Evolutionary conservation across 1,140 invertebrate species (phyloP).

Genomic region (Dreissena rostriformis): DNA sequence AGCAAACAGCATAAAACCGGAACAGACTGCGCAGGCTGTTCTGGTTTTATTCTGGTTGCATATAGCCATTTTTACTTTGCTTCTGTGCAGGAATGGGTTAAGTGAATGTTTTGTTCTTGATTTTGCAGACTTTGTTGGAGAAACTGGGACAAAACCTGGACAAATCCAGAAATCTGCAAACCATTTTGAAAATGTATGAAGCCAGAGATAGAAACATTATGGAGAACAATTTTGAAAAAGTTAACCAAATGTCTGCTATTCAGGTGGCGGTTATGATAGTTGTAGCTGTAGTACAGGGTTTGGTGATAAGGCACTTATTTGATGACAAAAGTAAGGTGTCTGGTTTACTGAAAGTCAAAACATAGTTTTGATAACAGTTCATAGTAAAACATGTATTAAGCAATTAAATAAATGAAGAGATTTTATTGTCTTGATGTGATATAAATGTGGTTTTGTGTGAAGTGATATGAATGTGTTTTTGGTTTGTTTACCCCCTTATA

Average conservation of each 20-base stretch:
- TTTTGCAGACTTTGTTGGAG: conserved; percentile 83
- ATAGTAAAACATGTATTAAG: no score
- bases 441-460: no score
- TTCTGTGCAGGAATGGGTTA: no score
- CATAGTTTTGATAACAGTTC: conserved; percentile 33
- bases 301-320: conserved; percentile 87
- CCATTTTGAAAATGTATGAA: conserved; percentile 88
- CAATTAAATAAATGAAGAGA: no score
- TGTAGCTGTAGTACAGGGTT: conserved; percentile 86
- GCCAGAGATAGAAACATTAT: conserved; percentile 90
- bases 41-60: no score
- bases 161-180: conserved; percentile 87
- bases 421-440: no score
- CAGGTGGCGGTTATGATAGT: conserved; percentile 88
- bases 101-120: conserved; percentile 30
- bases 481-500: no score
- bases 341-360: conserved; percentile 63
- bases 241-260: conserved; percentile 88
- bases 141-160: conserved; percentile 85
- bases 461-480: no score
- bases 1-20: no score
- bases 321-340: conserved; percentile 83
- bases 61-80: no score
- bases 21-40: no score
- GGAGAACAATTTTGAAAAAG: conserved; percentile 88